Conservation (phyloP, 1,140 invertebrate species). For the Diabrotica undecimpunctata region DNA sequence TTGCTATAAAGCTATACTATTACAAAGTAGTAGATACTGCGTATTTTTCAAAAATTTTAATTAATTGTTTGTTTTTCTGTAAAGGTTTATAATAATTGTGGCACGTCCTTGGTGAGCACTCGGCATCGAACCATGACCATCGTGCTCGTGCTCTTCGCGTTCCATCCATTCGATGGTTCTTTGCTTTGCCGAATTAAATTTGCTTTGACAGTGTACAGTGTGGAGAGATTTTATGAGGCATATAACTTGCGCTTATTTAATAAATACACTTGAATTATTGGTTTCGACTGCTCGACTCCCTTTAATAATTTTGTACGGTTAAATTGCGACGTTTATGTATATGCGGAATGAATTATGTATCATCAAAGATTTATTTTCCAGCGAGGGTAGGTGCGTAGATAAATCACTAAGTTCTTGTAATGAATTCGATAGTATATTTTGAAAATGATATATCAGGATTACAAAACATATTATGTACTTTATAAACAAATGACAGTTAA, state of each 20-base stretch:
- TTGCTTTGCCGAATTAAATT: constrained; percentile 14
- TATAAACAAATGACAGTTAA: too few relatives aligned
- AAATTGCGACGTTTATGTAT: constrained; percentile 1
- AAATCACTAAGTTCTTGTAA: too few relatives aligned
- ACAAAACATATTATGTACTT: too few relatives aligned
- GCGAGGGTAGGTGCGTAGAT: too few relatives aligned
- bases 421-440: too few relatives aligned
- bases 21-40: too few relatives aligned
- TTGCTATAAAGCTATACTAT: too few relatives aligned
- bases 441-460: too few relatives aligned
- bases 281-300: not conserved
- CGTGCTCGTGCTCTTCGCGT: not conserved
- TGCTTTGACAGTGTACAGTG: constrained; percentile 14
- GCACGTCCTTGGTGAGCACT: too few relatives aligned
- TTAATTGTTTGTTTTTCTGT: too few relatives aligned
- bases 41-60: too few relatives aligned
- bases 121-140: not conserved
- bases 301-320: constrained; percentile 3
- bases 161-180: not conserved
- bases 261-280: constrained; percentile 14
- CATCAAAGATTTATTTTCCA: not conserved
- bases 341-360: constrained; percentile 1
- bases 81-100: too few relatives aligned
- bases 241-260: constrained; percentile 11
- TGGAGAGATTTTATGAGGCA: constrained; percentile 7